Evolutionary conservation across 2,888 invertebrate species (phyloP).

Genomic region (Epirrhoe alternata): DNA sequence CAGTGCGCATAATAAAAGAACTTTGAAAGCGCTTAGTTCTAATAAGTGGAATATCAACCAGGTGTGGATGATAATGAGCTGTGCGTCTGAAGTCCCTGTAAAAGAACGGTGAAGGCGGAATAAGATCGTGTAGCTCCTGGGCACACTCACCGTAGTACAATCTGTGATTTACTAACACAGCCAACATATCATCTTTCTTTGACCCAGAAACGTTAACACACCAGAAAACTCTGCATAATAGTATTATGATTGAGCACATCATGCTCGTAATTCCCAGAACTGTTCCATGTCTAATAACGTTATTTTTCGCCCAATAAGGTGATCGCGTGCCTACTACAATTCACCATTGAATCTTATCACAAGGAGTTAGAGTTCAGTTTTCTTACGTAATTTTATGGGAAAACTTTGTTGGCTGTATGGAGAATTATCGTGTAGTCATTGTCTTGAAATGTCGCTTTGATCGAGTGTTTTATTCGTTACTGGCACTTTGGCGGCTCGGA

Average conservation of each 20-base stretch:
- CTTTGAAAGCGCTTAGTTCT: no score
- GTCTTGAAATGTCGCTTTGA: conserved; percentile 60
- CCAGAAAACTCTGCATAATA: conserved; percentile 56
- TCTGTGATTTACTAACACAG: no score
- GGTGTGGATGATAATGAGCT: no score
- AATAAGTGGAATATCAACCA: no score
- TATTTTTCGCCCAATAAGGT: conserved; percentile 66
- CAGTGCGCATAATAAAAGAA: no score
- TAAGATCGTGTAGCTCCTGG: no score
- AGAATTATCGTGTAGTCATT: conserved; percentile 60
- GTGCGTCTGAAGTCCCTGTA: no score
- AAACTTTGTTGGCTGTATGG: conserved; percentile 54
- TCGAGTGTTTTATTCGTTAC: conserved; percentile 62
- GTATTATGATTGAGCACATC: conserved; percentile 66
- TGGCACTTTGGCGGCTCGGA: conserved; percentile 52
- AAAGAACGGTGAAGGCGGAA: no score
- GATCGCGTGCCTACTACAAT: conserved; percentile 59
- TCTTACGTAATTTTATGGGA: conserved; percentile 47
- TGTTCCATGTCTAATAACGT: conserved; percentile 68
- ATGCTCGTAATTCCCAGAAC: conserved; percentile 59
- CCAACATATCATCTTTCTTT: conserved; percentile 6
- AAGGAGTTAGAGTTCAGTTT: conserved; percentile 44
- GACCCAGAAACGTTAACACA: conserved; percentile 54
- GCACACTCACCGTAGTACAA: no score
- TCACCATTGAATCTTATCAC: conserved; percentile 42